Conservation (phyloP, 2,797 vertebrate species). For the Tapera naevia region DNA sequence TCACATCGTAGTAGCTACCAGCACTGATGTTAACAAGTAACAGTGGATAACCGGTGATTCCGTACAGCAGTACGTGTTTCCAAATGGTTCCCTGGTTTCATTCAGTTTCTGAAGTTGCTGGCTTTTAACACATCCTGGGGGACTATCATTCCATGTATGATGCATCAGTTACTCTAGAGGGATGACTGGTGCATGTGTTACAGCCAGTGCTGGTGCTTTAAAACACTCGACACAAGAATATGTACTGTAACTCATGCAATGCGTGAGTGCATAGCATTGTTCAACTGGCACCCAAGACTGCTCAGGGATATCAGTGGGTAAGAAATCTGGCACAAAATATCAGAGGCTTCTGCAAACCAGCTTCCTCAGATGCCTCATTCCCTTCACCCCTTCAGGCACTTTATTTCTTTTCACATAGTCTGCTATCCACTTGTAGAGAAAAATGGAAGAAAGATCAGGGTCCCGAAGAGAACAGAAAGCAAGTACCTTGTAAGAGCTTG, state of each 20-base stretch:
- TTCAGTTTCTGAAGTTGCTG: neutral
- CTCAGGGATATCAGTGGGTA: neutral
- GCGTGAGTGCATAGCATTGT: rapidly evolving
- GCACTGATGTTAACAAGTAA: neutral
- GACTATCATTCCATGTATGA: neutral
- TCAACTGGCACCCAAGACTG: neutral
- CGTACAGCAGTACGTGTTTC: neutral
- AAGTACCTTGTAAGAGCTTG: neutral
- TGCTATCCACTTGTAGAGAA: neutral
- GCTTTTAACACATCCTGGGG: neutral
- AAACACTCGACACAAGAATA: neutral
- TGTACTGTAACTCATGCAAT: rapidly evolving
- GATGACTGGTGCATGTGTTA: neutral
- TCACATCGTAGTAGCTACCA: neutral
- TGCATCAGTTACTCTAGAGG: neutral
- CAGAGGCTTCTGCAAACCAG: neutral
- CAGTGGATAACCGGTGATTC: neutral
- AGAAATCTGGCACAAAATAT: neutral
- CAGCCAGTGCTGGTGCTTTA: neutral
- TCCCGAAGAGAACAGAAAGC: neutral
- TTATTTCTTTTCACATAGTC: neutral
- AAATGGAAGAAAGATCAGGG: neutral
- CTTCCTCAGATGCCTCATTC: neutral
- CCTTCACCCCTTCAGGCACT: neutral
- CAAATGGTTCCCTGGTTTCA: neutral